Evolutionary conservation across 2,113 vertebrate species (phyloP).

Genomic region (Corythornis madagascariensis): DNA sequence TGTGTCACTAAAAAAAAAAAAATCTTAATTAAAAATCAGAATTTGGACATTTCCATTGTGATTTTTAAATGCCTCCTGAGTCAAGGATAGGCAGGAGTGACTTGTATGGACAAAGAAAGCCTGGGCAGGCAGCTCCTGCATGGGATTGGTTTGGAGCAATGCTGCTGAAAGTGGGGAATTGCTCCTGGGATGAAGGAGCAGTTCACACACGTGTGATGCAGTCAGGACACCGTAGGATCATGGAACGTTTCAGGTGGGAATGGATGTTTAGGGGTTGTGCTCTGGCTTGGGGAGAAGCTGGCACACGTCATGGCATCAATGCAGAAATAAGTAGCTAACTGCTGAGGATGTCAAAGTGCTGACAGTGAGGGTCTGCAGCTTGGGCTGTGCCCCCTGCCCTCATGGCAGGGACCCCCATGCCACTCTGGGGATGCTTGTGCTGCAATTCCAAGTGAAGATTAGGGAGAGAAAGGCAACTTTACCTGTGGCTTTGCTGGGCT

Average conservation of each 20-base stretch:
- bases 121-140: too few relatives aligned
- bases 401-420: fast-evolving
- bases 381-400: fast-evolving
- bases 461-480: background rate
- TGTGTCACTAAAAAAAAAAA: background rate
- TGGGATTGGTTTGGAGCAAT: too few relatives aligned
- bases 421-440: fast-evolving
- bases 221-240: background rate
- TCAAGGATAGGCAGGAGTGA: background rate
- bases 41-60: background rate
- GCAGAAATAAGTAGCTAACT: background rate
- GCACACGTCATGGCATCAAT: fast-evolving
- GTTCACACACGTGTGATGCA: too few relatives aligned
- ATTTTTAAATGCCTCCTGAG: background rate
- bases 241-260: too few relatives aligned
- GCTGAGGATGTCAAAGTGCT: background rate
- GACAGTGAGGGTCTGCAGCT: background rate
- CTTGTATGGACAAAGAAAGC: background rate
- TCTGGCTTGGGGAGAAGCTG: background rate
- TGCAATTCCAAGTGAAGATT: fast-evolving
- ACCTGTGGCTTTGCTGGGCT: fast-evolving
- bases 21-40: background rate
- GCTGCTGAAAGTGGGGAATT: background rate
- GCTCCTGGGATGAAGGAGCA: too few relatives aligned
- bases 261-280: too few relatives aligned